These are phyloP conservation scores for Oenanthe oenanthe DNA, from an alignment of 2,113 vertebrate genomes.

Conservation along the genomic window DNA sequence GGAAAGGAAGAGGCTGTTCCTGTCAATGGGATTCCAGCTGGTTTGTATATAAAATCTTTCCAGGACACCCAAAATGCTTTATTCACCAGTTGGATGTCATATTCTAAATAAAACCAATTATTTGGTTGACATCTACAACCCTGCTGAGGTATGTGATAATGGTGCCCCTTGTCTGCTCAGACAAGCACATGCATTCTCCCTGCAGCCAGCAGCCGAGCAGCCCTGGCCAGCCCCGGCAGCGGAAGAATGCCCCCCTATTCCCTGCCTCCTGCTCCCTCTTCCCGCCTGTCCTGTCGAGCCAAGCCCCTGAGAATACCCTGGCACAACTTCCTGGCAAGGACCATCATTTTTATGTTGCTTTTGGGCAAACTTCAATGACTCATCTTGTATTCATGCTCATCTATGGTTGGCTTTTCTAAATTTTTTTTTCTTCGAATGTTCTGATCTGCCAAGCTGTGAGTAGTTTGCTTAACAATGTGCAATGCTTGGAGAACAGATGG, in stretches of 20 bases:
- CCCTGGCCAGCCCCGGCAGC: background rate
- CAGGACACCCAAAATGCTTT: constrained; percentile 53
- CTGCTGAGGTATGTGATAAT: constrained; percentile 64
- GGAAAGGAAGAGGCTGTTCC: constrained; percentile 48
- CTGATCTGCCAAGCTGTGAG: background rate
- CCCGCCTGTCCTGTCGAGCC: fast-evolving
- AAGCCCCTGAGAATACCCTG: background rate
- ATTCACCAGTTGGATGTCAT: constrained; percentile 38
- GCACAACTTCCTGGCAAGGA: constrained; percentile 14
- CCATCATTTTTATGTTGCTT: constrained; percentile 46
- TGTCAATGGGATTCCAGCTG: constrained; percentile 59
- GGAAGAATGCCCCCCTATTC: constrained; percentile 24
- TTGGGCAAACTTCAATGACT: constrained; percentile 47
- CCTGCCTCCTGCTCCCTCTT: background rate
- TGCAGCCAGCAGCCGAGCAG: background rate
- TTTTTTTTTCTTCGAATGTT: background rate
- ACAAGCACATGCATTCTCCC: constrained; percentile 10
- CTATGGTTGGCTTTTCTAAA: background rate
- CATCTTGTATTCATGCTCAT: constrained; percentile 45
- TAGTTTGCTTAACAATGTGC: constrained; percentile 22
- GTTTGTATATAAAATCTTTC: constrained; percentile 49
- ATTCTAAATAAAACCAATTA: constrained; percentile 51
- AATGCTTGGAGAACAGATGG: constrained; percentile 18
- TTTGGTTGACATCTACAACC: constrained; percentile 42
- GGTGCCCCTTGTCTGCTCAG: constrained; percentile 51